These are phyloP conservation scores for Stichopus chloronotus DNA, from an alignment of 35 echinoderm and acorn worm species.

Conservation along the genomic window DNA sequence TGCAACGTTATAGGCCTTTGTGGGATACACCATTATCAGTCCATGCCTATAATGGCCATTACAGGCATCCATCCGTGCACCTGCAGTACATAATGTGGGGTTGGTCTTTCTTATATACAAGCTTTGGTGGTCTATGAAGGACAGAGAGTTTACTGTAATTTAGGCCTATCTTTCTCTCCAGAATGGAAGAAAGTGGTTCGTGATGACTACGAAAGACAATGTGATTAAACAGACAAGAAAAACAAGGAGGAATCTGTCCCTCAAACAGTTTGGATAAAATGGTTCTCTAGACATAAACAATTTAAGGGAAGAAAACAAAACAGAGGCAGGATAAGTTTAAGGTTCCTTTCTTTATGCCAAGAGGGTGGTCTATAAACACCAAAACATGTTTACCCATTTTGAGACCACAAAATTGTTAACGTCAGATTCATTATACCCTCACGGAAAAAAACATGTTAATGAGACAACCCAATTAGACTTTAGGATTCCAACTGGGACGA, in stretches of 20 bases:
- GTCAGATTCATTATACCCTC: background rate
- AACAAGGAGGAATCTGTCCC: background rate
- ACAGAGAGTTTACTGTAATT: conserved; percentile 6
- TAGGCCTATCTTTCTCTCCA: background rate
- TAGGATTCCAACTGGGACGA: too few relatives aligned
- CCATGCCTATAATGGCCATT: background rate
- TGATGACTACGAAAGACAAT: conserved; percentile 40
- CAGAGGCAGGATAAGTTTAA: background rate
- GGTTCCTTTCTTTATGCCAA: background rate
- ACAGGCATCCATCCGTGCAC: background rate
- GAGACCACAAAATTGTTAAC: background rate
- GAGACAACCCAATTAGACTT: background rate
- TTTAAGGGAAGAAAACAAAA: background rate
- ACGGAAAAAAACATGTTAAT: background rate
- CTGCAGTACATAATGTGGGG: background rate
- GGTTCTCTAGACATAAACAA: conserved; percentile 15
- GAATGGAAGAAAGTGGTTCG: conserved; percentile 29
- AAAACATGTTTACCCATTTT: conserved; percentile 45
- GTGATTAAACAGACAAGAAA: background rate
- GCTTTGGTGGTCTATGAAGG: conserved; percentile 33
- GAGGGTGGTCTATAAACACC: conserved; percentile 26
- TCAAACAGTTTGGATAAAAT: background rate
- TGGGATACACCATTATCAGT: background rate
- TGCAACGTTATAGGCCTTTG: too few relatives aligned
- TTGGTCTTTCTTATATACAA: background rate